Conservation (phyloP, 2,888 invertebrate species). For the Drosophila barbarae region DNA sequence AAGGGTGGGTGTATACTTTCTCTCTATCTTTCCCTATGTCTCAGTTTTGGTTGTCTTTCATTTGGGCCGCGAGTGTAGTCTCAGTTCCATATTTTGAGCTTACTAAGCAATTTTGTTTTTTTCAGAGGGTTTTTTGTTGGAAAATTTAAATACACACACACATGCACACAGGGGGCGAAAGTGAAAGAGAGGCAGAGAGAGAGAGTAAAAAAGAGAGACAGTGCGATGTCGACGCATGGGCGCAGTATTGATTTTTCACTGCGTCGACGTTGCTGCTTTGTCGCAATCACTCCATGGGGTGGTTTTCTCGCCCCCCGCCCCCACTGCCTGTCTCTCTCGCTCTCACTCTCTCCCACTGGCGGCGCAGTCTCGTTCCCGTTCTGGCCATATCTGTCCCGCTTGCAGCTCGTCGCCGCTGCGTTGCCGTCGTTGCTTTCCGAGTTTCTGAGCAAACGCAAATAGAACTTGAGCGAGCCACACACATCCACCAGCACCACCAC, state of each 20-base stretch:
- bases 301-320: constrained; percentile 65
- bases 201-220: constrained; percentile 29
- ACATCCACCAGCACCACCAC: background rate
- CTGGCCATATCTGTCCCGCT: constrained; percentile 18
- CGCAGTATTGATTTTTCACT: constrained; percentile 77
- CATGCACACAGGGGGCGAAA: background rate
- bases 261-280: constrained; percentile 60
- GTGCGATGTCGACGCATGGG: constrained; percentile 70
- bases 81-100: background rate
- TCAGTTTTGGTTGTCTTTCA: background rate
- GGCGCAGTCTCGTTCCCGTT: constrained; percentile 27
- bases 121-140: background rate
- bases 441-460: constrained; percentile 68
- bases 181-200: background rate
- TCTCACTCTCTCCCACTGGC: constrained; percentile 24
- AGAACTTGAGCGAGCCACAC: constrained; percentile 54
- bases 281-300: constrained; percentile 75
- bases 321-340: constrained; percentile 44
- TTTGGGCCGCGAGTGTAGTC: constrained; percentile 1
- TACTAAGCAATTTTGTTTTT: background rate
- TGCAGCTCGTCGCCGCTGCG: constrained; percentile 18
- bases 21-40: background rate
- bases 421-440: constrained; percentile 36
- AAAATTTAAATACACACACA: constrained; percentile 3
- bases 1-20: constrained; percentile 6